These are phyloP conservation scores for Andrena bucephala DNA, from an alignment of 2,888 invertebrate species.

Conservation along the genomic window DNA sequence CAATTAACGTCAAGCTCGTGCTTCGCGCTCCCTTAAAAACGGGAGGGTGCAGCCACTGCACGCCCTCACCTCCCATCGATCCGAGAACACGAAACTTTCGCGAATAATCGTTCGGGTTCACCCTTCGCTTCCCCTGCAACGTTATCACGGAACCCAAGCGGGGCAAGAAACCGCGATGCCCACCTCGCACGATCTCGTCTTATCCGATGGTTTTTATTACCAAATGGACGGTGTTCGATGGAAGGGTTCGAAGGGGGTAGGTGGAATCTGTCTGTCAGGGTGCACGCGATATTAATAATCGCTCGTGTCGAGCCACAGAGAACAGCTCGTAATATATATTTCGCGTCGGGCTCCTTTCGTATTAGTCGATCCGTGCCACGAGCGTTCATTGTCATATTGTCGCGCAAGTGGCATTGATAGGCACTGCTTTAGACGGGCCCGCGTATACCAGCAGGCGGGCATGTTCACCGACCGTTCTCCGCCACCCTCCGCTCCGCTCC, in stretches of 20 bases:
- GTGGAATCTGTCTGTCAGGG: slow-evolving; percentile 47
- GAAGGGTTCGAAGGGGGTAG: slow-evolving; percentile 68
- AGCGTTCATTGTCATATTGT: slow-evolving; percentile 74
- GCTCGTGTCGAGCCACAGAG: slow-evolving; percentile 68
- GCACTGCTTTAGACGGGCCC: slow-evolving; percentile 58
- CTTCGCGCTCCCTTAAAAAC: slow-evolving; percentile 45
- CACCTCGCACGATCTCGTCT: slow-evolving; percentile 5
- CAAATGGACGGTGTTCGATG: neutral
- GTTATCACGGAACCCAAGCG: neutral
- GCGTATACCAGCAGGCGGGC: slow-evolving; percentile 38
- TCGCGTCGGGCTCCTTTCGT: slow-evolving; percentile 68
- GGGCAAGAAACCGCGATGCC: neutral
- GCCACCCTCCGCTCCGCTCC: slow-evolving; percentile 10
- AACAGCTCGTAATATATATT: slow-evolving; percentile 67
- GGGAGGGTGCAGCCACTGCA: slow-evolving; percentile 25
- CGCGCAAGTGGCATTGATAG: slow-evolving; percentile 75
- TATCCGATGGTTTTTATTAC: neutral
- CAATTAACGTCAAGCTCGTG: slow-evolving; percentile 54
- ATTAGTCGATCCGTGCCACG: slow-evolving; percentile 73
- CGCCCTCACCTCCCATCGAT: slow-evolving; percentile 26
- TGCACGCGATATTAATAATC: slow-evolving; percentile 72
- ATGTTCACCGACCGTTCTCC: slow-evolving; percentile 36
- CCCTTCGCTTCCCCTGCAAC: neutral
- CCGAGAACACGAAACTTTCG: slow-evolving; percentile 16
- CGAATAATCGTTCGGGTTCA: slow-evolving; percentile 33